phyloP scores from a whole-genome alignment of 2,888 invertebrate species.

The Cancer borealis region DNA sequence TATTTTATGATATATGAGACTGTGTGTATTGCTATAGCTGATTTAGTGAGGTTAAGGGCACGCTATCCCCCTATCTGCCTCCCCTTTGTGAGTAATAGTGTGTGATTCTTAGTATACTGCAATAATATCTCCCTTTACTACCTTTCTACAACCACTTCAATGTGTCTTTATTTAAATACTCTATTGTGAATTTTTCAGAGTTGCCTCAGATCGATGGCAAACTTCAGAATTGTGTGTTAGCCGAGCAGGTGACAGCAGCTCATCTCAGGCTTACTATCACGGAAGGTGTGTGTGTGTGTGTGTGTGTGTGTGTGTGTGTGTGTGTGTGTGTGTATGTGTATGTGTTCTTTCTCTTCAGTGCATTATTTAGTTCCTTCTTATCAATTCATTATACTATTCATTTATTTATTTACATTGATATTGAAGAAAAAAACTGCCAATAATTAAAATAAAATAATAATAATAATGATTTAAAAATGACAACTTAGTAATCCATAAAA shows the following conservation, averaged over 20 bases:
- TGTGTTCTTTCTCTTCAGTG: not conserved
- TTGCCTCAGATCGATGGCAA: constrained; percentile 66
- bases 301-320: not conserved
- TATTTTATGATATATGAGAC: no score
- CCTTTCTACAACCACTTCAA: no score
- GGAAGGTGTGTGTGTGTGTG: constrained; percentile 60
- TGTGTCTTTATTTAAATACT: no score
- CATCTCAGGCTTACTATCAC: constrained; percentile 71
- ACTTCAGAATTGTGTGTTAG: constrained; percentile 64
- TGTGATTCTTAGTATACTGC: no score
- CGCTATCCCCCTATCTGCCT: no score
- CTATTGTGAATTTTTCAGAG: constrained; percentile 33
- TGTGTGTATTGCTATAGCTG: no score
- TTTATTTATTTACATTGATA: not conserved
- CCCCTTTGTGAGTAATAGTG: no score
- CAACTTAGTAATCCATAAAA: not conserved
- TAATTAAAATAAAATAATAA: not conserved
- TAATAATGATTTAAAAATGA: not conserved
- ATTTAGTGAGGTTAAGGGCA: no score
- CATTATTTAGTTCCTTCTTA: no score
- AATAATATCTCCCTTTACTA: no score
- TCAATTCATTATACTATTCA: no score
- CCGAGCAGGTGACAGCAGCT: constrained; percentile 69
- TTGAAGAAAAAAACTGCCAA: not conserved
- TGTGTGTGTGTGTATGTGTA: not conserved